phyloP scores from a whole-genome alignment of 2,113 vertebrate species.

The Cricetomys ansorgei region DNA sequence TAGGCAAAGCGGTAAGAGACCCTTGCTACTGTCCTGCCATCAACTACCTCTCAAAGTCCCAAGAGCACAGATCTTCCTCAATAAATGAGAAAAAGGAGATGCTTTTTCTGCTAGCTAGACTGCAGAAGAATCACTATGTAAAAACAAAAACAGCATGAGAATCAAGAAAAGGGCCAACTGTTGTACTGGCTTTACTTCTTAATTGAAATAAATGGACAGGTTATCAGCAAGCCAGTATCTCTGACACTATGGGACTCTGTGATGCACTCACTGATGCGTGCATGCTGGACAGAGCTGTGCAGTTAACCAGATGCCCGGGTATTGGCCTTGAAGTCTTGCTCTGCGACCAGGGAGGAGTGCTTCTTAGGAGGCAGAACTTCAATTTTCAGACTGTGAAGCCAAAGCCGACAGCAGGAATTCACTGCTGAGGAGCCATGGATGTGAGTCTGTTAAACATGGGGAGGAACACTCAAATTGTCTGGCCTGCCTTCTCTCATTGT shows the following conservation, averaged over 20 bases:
- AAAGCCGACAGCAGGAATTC: slow-evolving; percentile 7
- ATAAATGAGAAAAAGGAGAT: background rate
- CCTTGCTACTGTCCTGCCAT: background rate
- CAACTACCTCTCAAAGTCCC: background rate
- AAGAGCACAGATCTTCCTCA: background rate
- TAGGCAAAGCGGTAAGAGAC: background rate
- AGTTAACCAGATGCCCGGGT: background rate
- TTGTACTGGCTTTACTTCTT: background rate
- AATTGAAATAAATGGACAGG: background rate
- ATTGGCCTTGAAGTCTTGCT: background rate
- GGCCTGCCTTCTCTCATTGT: background rate
- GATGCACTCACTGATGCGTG: background rate
- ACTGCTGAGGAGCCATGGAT: background rate
- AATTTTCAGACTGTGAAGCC: slow-evolving; percentile 9
- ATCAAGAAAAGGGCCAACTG: background rate
- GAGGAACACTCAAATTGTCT: background rate
- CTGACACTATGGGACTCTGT: background rate
- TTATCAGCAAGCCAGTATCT: background rate
- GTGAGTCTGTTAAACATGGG: background rate
- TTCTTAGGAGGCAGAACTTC: background rate
- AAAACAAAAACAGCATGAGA: background rate
- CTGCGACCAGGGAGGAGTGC: background rate
- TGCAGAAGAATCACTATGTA: background rate
- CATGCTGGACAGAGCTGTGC: background rate
- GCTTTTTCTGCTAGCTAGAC: background rate